Conservation (phyloP, 1,140 invertebrate genomes). For the Catajapyx aquilonaris region DNA sequence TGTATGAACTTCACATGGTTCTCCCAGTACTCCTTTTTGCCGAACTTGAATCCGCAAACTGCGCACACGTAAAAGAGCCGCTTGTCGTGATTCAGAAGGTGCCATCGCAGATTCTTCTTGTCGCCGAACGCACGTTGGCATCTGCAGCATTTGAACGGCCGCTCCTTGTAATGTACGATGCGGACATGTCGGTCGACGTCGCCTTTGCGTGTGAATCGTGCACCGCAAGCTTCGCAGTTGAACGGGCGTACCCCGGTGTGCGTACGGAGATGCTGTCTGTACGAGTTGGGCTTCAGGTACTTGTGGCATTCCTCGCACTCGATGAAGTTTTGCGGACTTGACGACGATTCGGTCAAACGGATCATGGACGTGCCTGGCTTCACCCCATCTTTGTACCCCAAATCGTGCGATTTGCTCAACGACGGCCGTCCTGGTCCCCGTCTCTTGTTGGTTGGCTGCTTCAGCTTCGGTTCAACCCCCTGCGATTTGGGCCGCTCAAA, state of each 20-base stretch:
- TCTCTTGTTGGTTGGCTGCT: slow-evolving; percentile 2
- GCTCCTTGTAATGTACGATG: slow-evolving; percentile 13
- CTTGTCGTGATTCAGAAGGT: slow-evolving; percentile 12
- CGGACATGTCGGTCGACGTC: slow-evolving; percentile 15
- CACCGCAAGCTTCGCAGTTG: slow-evolving; percentile 15
- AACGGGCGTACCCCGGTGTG: slow-evolving; percentile 14
- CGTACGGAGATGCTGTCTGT: slow-evolving; percentile 13
- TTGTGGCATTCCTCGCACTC: slow-evolving; percentile 16
- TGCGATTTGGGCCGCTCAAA: slow-evolving; percentile 3
- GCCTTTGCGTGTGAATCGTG: slow-evolving; percentile 16
- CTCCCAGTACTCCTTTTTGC: slow-evolving; percentile 17
- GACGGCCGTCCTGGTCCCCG: background rate
- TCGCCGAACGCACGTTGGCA: slow-evolving; percentile 12
- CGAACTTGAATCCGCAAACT: slow-evolving; percentile 17
- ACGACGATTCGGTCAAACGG: background rate
- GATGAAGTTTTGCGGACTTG: slow-evolving; percentile 8
- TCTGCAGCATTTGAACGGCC: slow-evolving; percentile 11
- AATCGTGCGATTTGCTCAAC: slow-evolving; percentile 3
- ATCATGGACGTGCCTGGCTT: background rate
- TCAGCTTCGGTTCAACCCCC: slow-evolving; percentile 1
- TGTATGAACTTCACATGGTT: slow-evolving; percentile 18
- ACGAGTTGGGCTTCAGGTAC: slow-evolving; percentile 15
- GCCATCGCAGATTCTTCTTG: slow-evolving; percentile 12
- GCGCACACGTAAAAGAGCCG: slow-evolving; percentile 12
- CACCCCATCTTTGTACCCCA: slow-evolving; percentile 3